These are phyloP conservation scores for Monomorium pharaonis DNA, from an alignment of 1,140 invertebrate species.

Conservation along the genomic window DNA sequence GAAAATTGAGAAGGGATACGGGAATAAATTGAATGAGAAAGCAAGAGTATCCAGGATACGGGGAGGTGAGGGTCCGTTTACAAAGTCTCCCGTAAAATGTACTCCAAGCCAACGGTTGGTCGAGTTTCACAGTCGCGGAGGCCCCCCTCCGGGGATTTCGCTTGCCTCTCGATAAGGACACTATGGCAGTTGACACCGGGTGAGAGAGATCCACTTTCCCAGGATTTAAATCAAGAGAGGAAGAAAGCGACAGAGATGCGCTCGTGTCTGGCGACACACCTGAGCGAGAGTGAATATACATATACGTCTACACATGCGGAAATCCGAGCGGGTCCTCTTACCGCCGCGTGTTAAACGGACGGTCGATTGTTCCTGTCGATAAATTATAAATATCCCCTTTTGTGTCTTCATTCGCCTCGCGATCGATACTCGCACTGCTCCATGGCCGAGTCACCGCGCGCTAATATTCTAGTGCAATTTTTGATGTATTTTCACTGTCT, in stretches of 20 bases:
- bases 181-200: constrained; percentile 37
- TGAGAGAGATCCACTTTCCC: constrained; percentile 52
- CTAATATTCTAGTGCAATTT: constrained; percentile 12
- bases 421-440: constrained; percentile 29
- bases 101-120: constrained; percentile 9
- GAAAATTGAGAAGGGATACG: background rate
- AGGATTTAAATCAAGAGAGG: constrained; percentile 48
- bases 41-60: background rate
- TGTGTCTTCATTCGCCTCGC: background rate
- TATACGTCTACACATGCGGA: background rate
- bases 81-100: constrained; percentile 42
- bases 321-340: constrained; percentile 37
- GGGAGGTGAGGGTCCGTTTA: constrained; percentile 27
- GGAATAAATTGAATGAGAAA: constrained; percentile 35
- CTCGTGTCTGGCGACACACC: constrained; percentile 7
- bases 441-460: background rate
- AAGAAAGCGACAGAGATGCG: background rate
- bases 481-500: constrained; percentile 38
- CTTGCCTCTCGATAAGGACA: constrained; percentile 62
- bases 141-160: constrained; percentile 45
- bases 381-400: constrained; percentile 43
- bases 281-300: background rate
- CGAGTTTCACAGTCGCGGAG: constrained; percentile 15
- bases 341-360: background rate
- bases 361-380: constrained; percentile 43